Percentiles rank a stretch among this genome's conserved stretches.
Evolutionary conservation across 2,113 vertebrate genomes (phyloP).

Genomic region (Scopus umbretta): DNA sequence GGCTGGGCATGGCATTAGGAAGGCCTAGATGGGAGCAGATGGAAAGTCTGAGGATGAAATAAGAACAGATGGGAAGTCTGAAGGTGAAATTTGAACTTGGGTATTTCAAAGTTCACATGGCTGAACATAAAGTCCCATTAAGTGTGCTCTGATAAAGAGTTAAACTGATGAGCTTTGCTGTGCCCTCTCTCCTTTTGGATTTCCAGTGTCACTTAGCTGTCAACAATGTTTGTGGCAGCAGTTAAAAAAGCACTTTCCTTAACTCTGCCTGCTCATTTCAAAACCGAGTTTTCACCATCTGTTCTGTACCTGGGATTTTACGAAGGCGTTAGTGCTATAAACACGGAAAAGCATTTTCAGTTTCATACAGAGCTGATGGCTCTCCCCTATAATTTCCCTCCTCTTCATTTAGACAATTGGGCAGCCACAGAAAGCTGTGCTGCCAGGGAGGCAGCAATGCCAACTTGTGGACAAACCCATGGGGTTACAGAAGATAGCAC

Average conservation of each 20-base stretch:
- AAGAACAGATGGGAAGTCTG: constrained; percentile 68
- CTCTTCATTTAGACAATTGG: background rate
- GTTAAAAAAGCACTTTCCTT: background rate
- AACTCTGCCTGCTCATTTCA: background rate
- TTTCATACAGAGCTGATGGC: constrained; percentile 9
- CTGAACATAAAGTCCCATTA: constrained; percentile 40
- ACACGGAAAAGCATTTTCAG: background rate
- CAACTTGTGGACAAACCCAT: rapidly evolving
- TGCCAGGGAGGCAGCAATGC: background rate
- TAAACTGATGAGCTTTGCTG: background rate
- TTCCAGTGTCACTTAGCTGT: background rate
- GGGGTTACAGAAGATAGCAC: background rate
- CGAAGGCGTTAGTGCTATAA: background rate
- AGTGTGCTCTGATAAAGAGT: constrained; percentile 1
- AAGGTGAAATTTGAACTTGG: constrained; percentile 67
- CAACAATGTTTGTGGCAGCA: background rate
- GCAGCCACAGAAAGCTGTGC: background rate
- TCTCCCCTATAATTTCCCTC: constrained; percentile 35
- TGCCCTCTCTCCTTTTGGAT: background rate
- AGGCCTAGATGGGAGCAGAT: constrained; percentile 62
- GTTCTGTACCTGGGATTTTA: background rate
- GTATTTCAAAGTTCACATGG: constrained; percentile 57
- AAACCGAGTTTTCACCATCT: background rate
- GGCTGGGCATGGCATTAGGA: constrained; percentile 46
- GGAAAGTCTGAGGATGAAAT: constrained; percentile 68